Evolutionary conservation across 35 echinoderm and acorn worm species (phyloP), one percentile per base, ranked within the genome.

Genomic region (Ophiothrix spiculata): DNA sequence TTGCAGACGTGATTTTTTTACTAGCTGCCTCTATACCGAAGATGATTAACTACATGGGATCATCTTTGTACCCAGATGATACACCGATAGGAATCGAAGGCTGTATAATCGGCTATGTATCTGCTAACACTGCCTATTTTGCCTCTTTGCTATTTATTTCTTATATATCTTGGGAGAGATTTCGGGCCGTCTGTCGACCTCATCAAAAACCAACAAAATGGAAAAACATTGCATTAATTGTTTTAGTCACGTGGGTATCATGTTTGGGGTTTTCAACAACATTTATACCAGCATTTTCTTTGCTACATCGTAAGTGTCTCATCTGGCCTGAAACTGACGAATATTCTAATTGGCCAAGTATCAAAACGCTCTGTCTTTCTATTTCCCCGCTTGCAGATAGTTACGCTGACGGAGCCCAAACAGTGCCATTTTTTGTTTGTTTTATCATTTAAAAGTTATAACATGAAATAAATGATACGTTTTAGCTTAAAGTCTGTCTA

Each of bases 1-100:
- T 93, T 15, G 81, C 86, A 36, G 91, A 93, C 73, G 33, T 84
- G 56, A 38, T 89, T 37, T 93, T 88, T 64, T 74, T 93, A 16
- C 0, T 75, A 12, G 64, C 82, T 35, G 87, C 81, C 10, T 74
- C 81, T 42, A 80, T 56, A 0, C 80, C 82, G 15, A 93, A 93
- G 56, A 19, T 93, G 13, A 40, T 64, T 35, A 83, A 83, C 11
- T 89, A 85, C 45, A 32, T 77, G n/a, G 33, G 76, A 16, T 89
- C 86, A 32, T 86, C 91, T 3, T 60, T 89, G 10, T 28, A 76
- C 23, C 56, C 77, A 19, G 91, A 92, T 60, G 80, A 87, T 23
- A 46, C 32, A 17, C 39, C 82, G 16, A 49, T 89, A 38, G 86
- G 86, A 1, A 34, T 77, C 23, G 60, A 77, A 37, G 91, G 91